Evolutionary conservation across 2,888 invertebrate species (phyloP).

Genomic region (Monopis laevigella): DNA sequence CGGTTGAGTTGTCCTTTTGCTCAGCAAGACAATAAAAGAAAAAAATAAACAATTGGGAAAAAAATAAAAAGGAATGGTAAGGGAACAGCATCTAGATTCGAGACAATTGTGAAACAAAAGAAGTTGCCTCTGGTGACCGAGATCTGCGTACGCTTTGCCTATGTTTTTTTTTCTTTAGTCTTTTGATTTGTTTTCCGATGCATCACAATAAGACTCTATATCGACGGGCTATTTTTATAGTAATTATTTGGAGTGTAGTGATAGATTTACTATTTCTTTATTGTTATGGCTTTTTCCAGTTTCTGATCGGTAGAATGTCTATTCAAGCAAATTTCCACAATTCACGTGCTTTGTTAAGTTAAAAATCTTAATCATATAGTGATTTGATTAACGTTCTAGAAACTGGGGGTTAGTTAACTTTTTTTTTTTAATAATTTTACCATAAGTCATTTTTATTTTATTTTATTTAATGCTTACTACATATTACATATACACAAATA

Average conservation of each 20-base stretch:
- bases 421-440: no score
- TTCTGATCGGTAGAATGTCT: neutral
- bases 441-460: no score
- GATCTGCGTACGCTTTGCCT: conserved; percentile 55
- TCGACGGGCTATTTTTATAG: conserved; percentile 50
- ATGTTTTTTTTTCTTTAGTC: conserved; percentile 43
- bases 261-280: no score
- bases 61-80: conserved; percentile 57
- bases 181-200: conserved; percentile 60
- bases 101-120: conserved; percentile 66
- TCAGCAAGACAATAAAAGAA: conserved; percentile 8
- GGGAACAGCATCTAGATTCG: conserved; percentile 64
- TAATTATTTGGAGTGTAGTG: conserved; percentile 39
- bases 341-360: no score
- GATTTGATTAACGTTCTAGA: no score
- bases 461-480: no score
- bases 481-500: no score
- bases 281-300: no score
- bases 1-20: conserved; percentile 23
- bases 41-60: conserved; percentile 9
- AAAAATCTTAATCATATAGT: no score
- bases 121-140: conserved; percentile 63
- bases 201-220: conserved; percentile 59
- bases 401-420: no score
- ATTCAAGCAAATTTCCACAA: no score